Percentiles rank a stretch among this genome's conserved stretches.
These are phyloP conservation scores for Epinephelus coioides DNA, from an alignment of 2,797 vertebrate species.

Conservation along the genomic window DNA sequence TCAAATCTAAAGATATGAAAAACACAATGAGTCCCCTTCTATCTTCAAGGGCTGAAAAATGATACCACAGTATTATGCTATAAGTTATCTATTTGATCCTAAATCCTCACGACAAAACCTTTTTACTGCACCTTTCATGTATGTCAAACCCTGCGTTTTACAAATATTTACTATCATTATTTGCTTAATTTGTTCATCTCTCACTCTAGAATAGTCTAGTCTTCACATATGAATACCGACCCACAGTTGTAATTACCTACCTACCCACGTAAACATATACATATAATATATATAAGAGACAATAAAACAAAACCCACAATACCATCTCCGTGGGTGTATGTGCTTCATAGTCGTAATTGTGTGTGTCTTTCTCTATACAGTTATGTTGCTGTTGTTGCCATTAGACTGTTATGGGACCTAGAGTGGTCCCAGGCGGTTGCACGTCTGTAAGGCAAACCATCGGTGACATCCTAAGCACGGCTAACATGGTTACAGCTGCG, in stretches of 20 bases:
- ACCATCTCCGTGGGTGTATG: constrained; percentile 5
- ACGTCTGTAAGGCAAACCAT: constrained; percentile 72
- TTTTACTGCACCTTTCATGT: background rate
- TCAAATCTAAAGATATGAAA: constrained; percentile 1
- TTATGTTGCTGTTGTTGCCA: constrained; percentile 55
- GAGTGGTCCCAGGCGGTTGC: constrained; percentile 57
- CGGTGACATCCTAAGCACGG: constrained; percentile 76
- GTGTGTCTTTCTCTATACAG: constrained; percentile 23
- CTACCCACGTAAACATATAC: background rate
- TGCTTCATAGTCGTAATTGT: constrained; percentile 8
- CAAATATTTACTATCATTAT: background rate
- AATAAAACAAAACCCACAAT: background rate
- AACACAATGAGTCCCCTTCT: background rate
- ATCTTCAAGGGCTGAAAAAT: background rate
- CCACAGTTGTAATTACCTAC: constrained; percentile 4
- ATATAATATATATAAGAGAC: background rate
- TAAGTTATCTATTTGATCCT: background rate
- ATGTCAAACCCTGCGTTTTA: background rate
- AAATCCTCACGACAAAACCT: background rate
- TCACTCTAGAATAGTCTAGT: background rate
- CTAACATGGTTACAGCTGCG: constrained; percentile 75
- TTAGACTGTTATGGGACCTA: constrained; percentile 61
- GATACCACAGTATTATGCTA: background rate
- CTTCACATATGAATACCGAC: constrained; percentile 1
- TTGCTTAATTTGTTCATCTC: background rate